phyloP scores from a whole-genome alignment of 2,797 vertebrate species.

The Danio kyathit region DNA sequence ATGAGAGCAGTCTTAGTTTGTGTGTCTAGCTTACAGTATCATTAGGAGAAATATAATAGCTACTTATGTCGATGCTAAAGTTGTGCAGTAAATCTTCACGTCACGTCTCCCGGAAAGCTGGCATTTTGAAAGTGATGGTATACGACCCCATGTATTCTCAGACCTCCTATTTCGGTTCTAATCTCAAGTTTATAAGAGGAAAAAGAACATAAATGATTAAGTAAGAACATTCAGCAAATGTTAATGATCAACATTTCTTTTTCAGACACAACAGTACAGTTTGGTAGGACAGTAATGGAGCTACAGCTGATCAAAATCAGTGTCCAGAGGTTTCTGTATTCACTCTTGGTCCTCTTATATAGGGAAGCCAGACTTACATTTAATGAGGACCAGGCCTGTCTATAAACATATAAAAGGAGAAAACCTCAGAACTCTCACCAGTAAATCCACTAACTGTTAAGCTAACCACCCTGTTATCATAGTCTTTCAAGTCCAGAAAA shows the following conservation, averaged over 20 bases:
- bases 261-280: background rate
- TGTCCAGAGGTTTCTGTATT: slow-evolving; percentile 49
- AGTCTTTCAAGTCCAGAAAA: slow-evolving; percentile 69
- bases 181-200: slow-evolving; percentile 23
- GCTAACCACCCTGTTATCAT: slow-evolving; percentile 68
- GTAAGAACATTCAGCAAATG: slow-evolving; percentile 13
- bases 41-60: slow-evolving; percentile 55
- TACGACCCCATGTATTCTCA: slow-evolving; percentile 18
- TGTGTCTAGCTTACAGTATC: slow-evolving; percentile 37
- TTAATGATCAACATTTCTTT: background rate
- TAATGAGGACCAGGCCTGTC: slow-evolving; percentile 77
- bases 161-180: slow-evolving; percentile 22
- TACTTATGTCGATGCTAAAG: slow-evolving; percentile 24
- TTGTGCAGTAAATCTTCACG: slow-evolving; percentile 26
- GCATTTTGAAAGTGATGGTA: slow-evolving; percentile 39
- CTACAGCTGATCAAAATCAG: slow-evolving; percentile 33
- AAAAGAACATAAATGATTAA: slow-evolving; percentile 4
- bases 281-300: slow-evolving; percentile 2
- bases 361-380: slow-evolving; percentile 46
- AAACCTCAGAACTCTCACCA: slow-evolving; percentile 76
- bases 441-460: slow-evolving; percentile 73
- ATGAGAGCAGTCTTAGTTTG: slow-evolving; percentile 36
- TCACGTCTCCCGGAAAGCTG: slow-evolving; percentile 32
- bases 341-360: slow-evolving; percentile 23
- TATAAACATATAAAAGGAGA: slow-evolving; percentile 73